Base-by-base conservation (phyloP, 2,113 vertebrate species). In the Pogonocichla stellata region DNA sequence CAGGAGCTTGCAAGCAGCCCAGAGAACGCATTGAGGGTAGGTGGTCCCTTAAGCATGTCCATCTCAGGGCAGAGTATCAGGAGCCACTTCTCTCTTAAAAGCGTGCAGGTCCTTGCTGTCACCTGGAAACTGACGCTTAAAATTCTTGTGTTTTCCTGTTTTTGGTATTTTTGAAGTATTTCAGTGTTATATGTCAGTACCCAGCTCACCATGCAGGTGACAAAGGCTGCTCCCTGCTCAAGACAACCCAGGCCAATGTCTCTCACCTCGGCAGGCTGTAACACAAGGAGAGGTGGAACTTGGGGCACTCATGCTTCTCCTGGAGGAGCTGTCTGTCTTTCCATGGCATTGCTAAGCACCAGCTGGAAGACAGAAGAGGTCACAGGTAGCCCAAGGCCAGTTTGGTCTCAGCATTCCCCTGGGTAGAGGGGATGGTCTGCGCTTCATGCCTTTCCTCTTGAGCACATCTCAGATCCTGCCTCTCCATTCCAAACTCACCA, bases 401-500 rank as follows among this genome's bases (percentile, higher is more conserved):
- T 3, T 4, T 1, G 1, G 22, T 51, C 34, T 31, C 19, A 53
- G 16, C 3, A 3, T 73, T 84, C 12, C 17, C 66, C 65, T 50
- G 50, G 10, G 15, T 10, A 31, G 33, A 74, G 8, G 19, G 40
- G 12, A 36, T 2, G 1, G 19, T 23, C 31, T 56, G 54, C 4
- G 2, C 43, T 85, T 34, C 47, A 14, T 40, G 18, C 26, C 56
- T 20, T 95, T 92, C 14, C 8, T 33, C 29, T 22, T 19, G 29
- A 47, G 33, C 33, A 26, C 26, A 38, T 33, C 66, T 69, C 28
- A n/a, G 67, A 40, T 72, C 22, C 24, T 0, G 0, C 28, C 28
- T 80, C 31, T 9, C 31, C 0, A 0, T 31, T 28, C 25, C 24
- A 58, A 42, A 5, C 23, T 91, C 4, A 1, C 26, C 16, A 5